Percentiles rank a stretch among this genome's conserved stretches.
Conservation (phyloP, 2,797 vertebrate species). For the Echeneis naucrates region DNA sequence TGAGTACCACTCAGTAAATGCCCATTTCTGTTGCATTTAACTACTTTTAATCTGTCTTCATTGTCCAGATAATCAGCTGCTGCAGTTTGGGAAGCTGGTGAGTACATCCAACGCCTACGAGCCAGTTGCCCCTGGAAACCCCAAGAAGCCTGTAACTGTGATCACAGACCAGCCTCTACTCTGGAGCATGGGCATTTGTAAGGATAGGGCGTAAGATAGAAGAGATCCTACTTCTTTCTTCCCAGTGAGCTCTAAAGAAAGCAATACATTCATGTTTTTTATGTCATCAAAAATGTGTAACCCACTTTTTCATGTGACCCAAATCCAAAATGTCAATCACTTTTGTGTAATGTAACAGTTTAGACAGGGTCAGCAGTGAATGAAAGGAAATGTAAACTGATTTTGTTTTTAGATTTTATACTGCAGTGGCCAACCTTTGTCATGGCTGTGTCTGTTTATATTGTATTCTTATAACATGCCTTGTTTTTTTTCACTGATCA, state of each 20-base stretch:
- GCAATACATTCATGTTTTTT: not conserved
- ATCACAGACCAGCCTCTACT: constrained; percentile 81
- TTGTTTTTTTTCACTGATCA: not conserved
- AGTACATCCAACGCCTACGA: constrained; percentile 87
- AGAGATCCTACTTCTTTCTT: not conserved
- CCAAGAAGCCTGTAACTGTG: constrained; percentile 79
- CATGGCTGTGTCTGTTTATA: not conserved
- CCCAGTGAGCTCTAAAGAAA: not conserved
- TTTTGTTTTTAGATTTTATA: not conserved
- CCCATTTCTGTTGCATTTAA: constrained; percentile 5
- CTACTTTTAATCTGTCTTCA: not conserved
- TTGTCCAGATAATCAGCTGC: constrained; percentile 77
- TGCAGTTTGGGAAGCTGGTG: constrained; percentile 85
- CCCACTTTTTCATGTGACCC: not conserved
- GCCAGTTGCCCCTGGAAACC: constrained; percentile 46
- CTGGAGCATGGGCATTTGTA: constrained; percentile 85
- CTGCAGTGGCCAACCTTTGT: not conserved
- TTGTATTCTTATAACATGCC: not conserved
- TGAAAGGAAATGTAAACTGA: not conserved
- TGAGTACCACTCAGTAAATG: not conserved
- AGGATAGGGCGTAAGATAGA: constrained; percentile 17
- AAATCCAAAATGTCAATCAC: not conserved
- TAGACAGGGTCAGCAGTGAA: not conserved
- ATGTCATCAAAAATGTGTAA: not conserved
- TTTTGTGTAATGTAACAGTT: not conserved